Evolutionary conservation across 2,113 vertebrate genomes (phyloP), one percentile per base, ranked within the genome.

Genomic region (Phaethornis superciliosus): DNA sequence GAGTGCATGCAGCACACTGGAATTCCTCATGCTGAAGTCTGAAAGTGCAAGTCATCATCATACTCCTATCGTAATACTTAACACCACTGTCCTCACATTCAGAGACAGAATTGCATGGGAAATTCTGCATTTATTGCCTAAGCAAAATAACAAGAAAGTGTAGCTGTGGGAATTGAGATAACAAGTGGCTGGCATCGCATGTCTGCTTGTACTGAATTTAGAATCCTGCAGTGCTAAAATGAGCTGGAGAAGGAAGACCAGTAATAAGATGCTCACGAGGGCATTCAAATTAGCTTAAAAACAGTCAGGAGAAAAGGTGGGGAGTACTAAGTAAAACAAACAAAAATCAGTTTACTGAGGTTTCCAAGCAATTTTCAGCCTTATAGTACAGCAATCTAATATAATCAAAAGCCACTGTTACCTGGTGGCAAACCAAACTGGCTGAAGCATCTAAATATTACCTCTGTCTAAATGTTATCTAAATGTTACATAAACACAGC

Each of bases 141-240:
- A 59, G 44, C 52, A 60, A 55, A 85, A 78, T 56, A 65, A 71
- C 20, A 85, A 76, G 65, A 68, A 84, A 44, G 47, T 51, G 37
- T 0, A 71, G 44, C 37, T 3, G 2, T 0, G 6, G 44, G 67
- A 78, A 72, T 10, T 35, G 85, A 80, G 76, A 23, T 14, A 72
- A 37, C 15, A 35, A 77, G 58, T 8, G 68, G 42, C 59, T 65
- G 88, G 67, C 30, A 74, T 28, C 0, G 0, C 40, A 44, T 49
- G 69, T 64, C 94, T 60, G n/a, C 83, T 72, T 42, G 12, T 37
- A 63, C 84, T 55, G 59, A 63, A 70, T 89, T 78, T 85, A 95
- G 79, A 83, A 70, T 20, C 47, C 42, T 3, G 0, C 1, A 0
- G 35, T 67, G 79, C 63, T 85, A 80, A 88, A 85, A 85, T 0